These are phyloP conservation scores for Psittacara wagleri DNA, from an alignment of 2,113 vertebrate genomes.

Conservation along the genomic window DNA sequence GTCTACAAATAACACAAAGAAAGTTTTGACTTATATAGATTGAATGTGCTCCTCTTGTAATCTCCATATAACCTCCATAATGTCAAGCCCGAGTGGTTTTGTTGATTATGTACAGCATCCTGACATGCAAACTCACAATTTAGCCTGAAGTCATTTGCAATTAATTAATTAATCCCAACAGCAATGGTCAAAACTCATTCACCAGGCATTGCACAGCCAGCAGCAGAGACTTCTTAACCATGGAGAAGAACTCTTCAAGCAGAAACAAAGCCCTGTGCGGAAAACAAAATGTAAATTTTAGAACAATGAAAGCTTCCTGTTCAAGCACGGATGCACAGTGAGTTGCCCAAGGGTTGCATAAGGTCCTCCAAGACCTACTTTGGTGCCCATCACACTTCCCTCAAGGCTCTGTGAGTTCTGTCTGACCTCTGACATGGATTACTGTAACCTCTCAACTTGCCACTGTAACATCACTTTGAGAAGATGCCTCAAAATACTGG, in stretches of 20 bases:
- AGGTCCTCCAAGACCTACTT: conserved; percentile 18
- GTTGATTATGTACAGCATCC: conserved; percentile 50
- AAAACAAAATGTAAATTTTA: conserved; percentile 54
- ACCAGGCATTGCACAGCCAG: conserved; percentile 39
- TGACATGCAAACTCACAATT: conserved; percentile 55
- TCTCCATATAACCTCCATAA: conserved; percentile 32
- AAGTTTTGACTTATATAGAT: conserved; percentile 27
- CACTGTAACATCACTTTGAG: not conserved
- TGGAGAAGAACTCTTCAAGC: conserved; percentile 14
- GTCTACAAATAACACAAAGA: conserved; percentile 1
- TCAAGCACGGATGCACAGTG: conserved; percentile 31
- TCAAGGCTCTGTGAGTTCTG: not conserved
- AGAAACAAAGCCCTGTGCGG: conserved; percentile 32
- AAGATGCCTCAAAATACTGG: not conserved
- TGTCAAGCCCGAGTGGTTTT: conserved; percentile 31
- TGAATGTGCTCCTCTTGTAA: not conserved
- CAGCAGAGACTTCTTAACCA: conserved; percentile 38
- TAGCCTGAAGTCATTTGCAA: conserved; percentile 50
- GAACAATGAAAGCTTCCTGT: conserved; percentile 24
- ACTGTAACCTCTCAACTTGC: not conserved
- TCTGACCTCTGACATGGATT: conserved; percentile 6
- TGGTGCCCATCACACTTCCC: not conserved
- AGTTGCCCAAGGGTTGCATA: conserved; percentile 20
- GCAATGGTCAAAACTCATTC: conserved; percentile 58
- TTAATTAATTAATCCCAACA: conserved; percentile 70